Percentiles rank a stretch among this genome's conserved stretches.
Evolutionary conservation across 1,140 invertebrate genomes (phyloP).

Genomic region (Theocolax elegans): DNA sequence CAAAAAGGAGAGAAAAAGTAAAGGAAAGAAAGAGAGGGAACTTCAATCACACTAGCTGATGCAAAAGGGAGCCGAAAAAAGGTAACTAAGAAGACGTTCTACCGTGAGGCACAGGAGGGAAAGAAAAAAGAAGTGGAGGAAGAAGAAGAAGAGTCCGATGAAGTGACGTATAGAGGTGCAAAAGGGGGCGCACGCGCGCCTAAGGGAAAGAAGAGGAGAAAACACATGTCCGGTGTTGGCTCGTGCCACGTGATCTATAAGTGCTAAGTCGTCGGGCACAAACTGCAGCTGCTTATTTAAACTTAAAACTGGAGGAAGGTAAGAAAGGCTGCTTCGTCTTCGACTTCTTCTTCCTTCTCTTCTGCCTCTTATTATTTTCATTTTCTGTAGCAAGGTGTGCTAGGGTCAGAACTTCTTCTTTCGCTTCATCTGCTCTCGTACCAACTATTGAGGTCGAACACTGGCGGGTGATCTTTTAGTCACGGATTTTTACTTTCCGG

Average conservation of each 20-base stretch:
- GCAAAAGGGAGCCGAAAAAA: not conserved
- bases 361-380: no score
- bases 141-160: constrained; percentile 23
- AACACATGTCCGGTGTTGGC: constrained; percentile 61
- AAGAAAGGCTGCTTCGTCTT: constrained; percentile 18
- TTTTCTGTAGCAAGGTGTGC: no score
- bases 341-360: constrained; percentile 21
- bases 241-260: constrained; percentile 63
- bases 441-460: not conserved
- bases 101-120: not conserved
- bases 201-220: constrained; percentile 46
- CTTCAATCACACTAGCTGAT: no score
- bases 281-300: constrained; percentile 58
- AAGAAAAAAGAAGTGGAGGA: constrained; percentile 15
- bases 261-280: constrained; percentile 53
- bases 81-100: not conserved
- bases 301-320: constrained; percentile 21
- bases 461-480: not conserved
- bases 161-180: not conserved
- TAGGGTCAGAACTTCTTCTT: not conserved
- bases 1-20: not conserved
- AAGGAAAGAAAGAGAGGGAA: not conserved
- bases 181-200: constrained; percentile 35
- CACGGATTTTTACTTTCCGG: not conserved
- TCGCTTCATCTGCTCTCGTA: no score